These are phyloP conservation scores for Sebastes oblongus DNA, from an alignment of 2,797 vertebrate species.

Conservation along the genomic window DNA sequence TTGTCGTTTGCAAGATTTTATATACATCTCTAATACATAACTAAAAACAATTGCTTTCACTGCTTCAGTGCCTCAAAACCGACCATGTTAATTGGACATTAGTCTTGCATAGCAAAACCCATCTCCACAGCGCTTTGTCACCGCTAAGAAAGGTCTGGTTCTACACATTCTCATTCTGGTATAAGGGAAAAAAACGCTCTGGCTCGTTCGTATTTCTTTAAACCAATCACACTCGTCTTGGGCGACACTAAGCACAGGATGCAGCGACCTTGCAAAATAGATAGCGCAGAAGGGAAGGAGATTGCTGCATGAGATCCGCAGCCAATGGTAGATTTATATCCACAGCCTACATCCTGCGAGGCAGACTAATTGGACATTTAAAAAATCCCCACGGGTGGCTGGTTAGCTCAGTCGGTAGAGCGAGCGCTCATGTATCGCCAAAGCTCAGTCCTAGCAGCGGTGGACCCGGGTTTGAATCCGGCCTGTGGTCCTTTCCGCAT, in stretches of 20 bases:
- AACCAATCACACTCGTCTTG: too few species aligned
- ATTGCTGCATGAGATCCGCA: too few species aligned
- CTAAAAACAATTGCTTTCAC: neutral
- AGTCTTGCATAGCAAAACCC: neutral
- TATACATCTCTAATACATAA: neutral
- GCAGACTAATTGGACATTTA: neutral
- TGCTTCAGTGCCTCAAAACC: neutral
- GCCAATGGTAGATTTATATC: neutral
- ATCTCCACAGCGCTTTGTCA: too few species aligned
- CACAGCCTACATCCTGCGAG: neutral
- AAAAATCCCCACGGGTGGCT: neutral
- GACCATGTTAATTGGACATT: neutral
- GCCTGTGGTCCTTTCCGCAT: too few species aligned
- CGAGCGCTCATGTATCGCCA: too few species aligned
- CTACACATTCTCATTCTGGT: too few species aligned
- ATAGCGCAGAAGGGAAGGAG: too few species aligned
- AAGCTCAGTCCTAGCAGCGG: too few species aligned
- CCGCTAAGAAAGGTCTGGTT: neutral
- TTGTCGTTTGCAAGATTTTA: neutral
- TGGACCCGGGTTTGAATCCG: too few species aligned
- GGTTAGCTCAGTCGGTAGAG: too few species aligned
- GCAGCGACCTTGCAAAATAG: neutral
- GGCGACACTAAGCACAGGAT: neutral
- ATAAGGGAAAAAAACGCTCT: too few species aligned
- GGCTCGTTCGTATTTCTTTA: too few species aligned